These are phyloP conservation scores for Eupristina koningsbergeri DNA, from an alignment of 1,140 invertebrate genomes.

Conservation along the genomic window DNA sequence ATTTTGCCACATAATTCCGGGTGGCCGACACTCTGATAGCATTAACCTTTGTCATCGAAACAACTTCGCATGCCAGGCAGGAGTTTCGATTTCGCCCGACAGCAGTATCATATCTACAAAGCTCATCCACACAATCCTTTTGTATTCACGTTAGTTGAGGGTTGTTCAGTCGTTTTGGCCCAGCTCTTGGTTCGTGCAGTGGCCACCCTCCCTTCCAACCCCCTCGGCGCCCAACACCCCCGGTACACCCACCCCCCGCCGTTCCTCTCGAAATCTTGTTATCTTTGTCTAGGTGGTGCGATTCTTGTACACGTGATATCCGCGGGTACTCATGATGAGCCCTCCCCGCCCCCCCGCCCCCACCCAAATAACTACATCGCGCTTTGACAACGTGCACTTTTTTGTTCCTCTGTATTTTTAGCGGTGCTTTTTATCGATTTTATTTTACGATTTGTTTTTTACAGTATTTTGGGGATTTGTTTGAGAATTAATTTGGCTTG, in stretches of 20 bases:
- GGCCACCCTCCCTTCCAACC: not conserved
- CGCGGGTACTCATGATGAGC: not conserved
- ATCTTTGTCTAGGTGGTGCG: not conserved
- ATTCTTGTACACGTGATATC: constrained; percentile 13
- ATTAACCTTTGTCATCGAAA: constrained; percentile 57
- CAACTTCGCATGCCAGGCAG: constrained; percentile 47
- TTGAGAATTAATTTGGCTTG: not conserved
- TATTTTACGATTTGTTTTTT: not conserved
- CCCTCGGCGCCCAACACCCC: too few relatives aligned
- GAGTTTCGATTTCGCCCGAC: constrained; percentile 53
- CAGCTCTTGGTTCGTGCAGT: constrained; percentile 26
- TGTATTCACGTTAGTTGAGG: constrained; percentile 40
- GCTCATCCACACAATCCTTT: constrained; percentile 46
- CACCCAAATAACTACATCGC: constrained; percentile 9
- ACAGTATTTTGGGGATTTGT: not conserved
- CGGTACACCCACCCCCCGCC: too few relatives aligned
- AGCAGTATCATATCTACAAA: constrained; percentile 54
- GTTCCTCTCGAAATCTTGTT: constrained; percentile 31
- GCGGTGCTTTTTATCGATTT: too few relatives aligned
- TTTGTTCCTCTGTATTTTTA: not conserved
- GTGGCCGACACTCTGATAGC: constrained; percentile 31
- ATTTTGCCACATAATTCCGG: constrained; percentile 41
- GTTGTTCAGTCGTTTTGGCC: constrained; percentile 41
- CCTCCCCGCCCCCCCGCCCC: too few relatives aligned
- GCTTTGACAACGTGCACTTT: not conserved